Evolutionary conservation across 2,113 vertebrate genomes (phyloP).

Genomic region (Heterocephalus glaber): DNA sequence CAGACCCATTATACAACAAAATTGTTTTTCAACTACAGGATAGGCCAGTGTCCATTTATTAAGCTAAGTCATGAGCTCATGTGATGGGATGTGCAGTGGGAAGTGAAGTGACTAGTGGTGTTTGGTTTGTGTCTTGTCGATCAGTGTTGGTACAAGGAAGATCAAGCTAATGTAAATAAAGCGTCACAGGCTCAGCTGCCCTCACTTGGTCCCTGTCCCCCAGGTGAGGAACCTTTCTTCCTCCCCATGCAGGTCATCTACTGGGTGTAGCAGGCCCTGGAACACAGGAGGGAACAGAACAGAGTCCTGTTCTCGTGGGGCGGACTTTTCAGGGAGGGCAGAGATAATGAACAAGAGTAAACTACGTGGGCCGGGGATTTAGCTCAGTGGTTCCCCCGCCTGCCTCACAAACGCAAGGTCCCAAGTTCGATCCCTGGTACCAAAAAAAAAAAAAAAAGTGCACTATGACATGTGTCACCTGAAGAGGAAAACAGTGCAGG

Average conservation of each 20-base stretch:
- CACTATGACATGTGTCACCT: neutral
- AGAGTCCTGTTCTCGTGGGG: accelerated
- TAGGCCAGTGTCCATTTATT: neutral
- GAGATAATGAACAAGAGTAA: neutral
- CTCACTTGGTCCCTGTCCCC: neutral
- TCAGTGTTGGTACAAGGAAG: neutral
- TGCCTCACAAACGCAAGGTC: no score
- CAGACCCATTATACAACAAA: neutral
- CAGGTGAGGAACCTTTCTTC: neutral
- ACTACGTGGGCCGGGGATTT: no score
- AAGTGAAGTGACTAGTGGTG: no score
- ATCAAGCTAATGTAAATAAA: neutral
- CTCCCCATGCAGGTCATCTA: no score
- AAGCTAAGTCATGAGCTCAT: neutral
- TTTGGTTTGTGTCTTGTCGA: no score
- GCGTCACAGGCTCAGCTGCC: neutral
- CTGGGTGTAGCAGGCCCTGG: neutral
- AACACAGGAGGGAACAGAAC: no score
- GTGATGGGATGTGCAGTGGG: neutral
- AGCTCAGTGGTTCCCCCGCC: no score
- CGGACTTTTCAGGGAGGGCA: accelerated
- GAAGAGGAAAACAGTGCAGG: neutral
- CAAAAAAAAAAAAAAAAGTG: no score
- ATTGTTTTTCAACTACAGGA: neutral
- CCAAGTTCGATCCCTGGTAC: no score